Conservation (phyloP, 2,888 invertebrate genomes). For the Pomacea canaliculata region DNA sequence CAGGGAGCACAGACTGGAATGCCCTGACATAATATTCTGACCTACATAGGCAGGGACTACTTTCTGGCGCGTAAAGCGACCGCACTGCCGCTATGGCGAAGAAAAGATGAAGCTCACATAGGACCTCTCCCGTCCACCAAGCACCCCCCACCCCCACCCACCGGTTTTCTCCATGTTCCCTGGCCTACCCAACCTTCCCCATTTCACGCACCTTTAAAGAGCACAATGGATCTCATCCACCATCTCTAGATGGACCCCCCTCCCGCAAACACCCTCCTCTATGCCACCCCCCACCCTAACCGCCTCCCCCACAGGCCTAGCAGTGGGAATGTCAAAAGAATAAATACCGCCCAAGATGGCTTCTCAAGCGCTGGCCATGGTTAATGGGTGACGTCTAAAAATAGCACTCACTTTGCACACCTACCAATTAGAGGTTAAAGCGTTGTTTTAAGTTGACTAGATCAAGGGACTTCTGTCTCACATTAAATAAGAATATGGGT, state of each 20-base stretch:
- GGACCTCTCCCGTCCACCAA: not conserved
- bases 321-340: slow-evolving; percentile 3
- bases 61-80: slow-evolving; percentile 20
- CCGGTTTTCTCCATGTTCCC: not conserved
- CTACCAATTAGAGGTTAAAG: no score
- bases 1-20: slow-evolving; percentile 19
- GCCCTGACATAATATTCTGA: slow-evolving; percentile 27
- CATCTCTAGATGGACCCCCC: not conserved
- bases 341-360: slow-evolving; percentile 4
- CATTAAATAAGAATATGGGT: no score
- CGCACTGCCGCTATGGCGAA: slow-evolving; percentile 5
- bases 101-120: slow-evolving; percentile 2
- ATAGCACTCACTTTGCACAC: no score
- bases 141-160: not conserved
- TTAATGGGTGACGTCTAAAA: no score
- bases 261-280: not conserved
- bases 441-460: no score
- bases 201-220: not conserved
- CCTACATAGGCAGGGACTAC: slow-evolving; percentile 26
- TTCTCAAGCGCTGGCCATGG: not conserved
- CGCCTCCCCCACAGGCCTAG: not conserved
- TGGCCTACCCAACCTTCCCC: not conserved
- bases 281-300: not conserved
- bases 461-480: no score
- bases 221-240: not conserved